Evolutionary conservation across 2,888 invertebrate species (phyloP), one percentile per base, ranked within the genome.

Genomic region (Leistus spinibarbis): DNA sequence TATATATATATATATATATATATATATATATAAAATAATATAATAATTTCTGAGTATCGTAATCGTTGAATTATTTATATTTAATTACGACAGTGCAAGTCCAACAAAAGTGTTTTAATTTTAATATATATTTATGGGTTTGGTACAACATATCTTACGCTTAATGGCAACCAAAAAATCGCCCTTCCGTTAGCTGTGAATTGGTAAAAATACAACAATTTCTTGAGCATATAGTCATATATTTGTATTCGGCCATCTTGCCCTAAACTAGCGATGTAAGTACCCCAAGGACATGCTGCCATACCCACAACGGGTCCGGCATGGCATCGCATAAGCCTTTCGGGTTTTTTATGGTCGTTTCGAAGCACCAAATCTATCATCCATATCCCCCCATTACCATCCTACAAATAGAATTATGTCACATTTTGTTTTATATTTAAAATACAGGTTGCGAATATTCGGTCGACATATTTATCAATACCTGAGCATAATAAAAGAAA

Each of bases 351-450:
- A 84, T 79, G 85, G 79, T 82, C 79, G 23, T 87, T 86, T 5
- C 87, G 87, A 40, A 88, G 89, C 17, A 89, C 89, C 3, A 94
- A 84, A 80, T 93, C 92, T 60, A 93, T 88, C 54, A 88, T 83
- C 93, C 94, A 94, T 65, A 97, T 88, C 0, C 95, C 95, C 10
- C 96, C 96, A 78, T 92, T 92, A 1, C 92, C 94, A 86, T 97
- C 97, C 94, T 95, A 77, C 24, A 80, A 76, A 71, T 69, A 75
- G 4, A 27, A 57, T 13, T 22, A 57, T 40, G 24, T 22, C 60
- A 54, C 13, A 54, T 53, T 10, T 53, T 54, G 54, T 54, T 16
- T 54, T 54, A 3, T 20, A 24, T 24, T 24, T 24, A 24, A 24
- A 24, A 24, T 24, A 24, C 7, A 24, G 3, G 64, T 7, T 5